Evolutionary conservation across 2,797 vertebrate genomes (phyloP), one percentile per base, ranked within the genome.

Genomic region (Brachyrhaphis roseni): DNA sequence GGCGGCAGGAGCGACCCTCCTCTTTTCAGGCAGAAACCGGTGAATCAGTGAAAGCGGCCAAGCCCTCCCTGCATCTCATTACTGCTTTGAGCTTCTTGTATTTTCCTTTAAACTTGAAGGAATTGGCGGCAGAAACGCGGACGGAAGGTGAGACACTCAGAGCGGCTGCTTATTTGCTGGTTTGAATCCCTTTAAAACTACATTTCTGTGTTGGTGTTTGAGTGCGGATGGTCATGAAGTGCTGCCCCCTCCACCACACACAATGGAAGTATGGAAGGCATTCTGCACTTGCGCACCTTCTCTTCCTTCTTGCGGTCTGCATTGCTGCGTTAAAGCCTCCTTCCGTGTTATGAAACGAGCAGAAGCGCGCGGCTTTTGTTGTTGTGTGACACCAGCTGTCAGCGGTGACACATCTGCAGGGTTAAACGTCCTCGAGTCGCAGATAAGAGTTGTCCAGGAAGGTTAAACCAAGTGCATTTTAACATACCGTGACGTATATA

Each of bases 71-170:
- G 81, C 82, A 75, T 79, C 79, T 80, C 72, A 43, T 72, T 64
- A 34, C 57, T 72, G 64, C 84, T 81, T 72, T 46, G 18, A 74
- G 80, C 81, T 46, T 84, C 8, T 47, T 43, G 74, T 31, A 8
- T 41, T 76, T 68, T n/a, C n/a, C 10, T 34, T 34, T 75, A 26
- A 20, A 57, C 78, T 83, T 70, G 78, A 77, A 88, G 72, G 57
- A 76, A 89, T 80, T 83, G 72, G 16, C 34, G 43, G 74, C 79
- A 51, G 41, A 72, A n/a, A 66, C 81, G 31, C 34, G 70, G 47
- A 84, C 88, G 43, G 72, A 79, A 93, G 93, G 93, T 93, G 91
- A 93, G 92, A 78, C 20, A 66, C 15, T 49, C 3, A 11, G 39
- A 70, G 64, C 77, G 75, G 68, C 7, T 78, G 64, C 57, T 53